phyloP scores from a whole-genome alignment of 2,113 vertebrate species.

The Micronycteris hirsuta region DNA sequence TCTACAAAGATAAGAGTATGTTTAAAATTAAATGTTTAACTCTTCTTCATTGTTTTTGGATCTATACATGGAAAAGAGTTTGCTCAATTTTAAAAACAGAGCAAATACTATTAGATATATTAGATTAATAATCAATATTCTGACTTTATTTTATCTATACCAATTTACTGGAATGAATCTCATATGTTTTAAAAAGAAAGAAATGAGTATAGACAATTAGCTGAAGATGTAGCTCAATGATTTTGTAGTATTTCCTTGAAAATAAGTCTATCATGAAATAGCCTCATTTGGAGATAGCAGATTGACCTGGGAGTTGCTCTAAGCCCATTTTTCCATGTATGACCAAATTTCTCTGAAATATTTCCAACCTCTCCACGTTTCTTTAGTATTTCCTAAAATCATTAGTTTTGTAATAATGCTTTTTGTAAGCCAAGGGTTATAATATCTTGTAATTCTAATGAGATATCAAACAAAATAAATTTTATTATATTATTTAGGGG shows the following conservation, averaged over 20 bases:
- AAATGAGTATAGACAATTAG: background rate
- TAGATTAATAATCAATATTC: background rate
- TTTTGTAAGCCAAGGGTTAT: background rate
- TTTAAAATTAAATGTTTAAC: background rate
- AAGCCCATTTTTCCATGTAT: background rate
- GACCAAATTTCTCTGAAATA: background rate
- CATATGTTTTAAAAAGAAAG: background rate
- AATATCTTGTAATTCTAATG: background rate
- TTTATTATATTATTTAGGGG: background rate
- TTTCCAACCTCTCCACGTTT: background rate
- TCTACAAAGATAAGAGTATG: background rate
- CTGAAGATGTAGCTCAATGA: background rate
- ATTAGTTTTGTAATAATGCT: background rate
- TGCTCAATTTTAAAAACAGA: background rate
- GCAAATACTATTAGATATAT: background rate
- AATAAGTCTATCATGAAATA: background rate
- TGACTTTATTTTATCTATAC: background rate
- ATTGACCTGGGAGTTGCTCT: background rate
- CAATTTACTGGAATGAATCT: background rate
- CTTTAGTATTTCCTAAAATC: background rate
- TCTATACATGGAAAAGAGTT: background rate
- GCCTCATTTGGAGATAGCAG: background rate
- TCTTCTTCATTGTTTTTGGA: background rate
- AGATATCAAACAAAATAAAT: background rate
- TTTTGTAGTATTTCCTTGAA: background rate